These are phyloP conservation scores for Phanerotoma sp. DNA, from an alignment of 2,888 invertebrate species.

Conservation along the genomic window DNA sequence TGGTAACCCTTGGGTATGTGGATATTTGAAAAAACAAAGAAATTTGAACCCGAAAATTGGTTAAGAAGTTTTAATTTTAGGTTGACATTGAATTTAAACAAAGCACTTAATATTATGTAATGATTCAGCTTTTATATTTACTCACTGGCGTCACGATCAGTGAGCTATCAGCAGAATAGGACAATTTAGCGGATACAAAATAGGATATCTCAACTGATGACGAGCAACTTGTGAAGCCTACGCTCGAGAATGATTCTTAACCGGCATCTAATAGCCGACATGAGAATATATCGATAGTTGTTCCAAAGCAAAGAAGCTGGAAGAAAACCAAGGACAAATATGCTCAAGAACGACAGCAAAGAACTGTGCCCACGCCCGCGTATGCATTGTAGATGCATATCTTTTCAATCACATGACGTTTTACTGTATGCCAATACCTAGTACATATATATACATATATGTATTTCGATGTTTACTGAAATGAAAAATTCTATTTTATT, in stretches of 20 bases:
- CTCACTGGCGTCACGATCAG: neutral
- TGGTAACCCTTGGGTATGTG: no score
- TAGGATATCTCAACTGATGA: neutral
- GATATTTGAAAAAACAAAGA: no score
- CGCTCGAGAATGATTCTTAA: conserved; percentile 6
- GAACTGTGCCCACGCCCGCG: conserved; percentile 12
- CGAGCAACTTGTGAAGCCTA: neutral
- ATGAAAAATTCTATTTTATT: no score
- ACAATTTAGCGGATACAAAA: neutral
- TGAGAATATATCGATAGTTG: conserved; percentile 1
- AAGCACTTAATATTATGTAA: neutral
- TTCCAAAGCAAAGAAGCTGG: conserved; percentile 1
- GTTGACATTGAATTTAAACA: no score
- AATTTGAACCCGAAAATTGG: no score
- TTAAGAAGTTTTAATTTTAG: neutral
- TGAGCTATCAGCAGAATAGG: neutral
- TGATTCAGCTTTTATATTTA: neutral
- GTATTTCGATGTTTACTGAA: no score
- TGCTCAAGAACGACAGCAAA: conserved; percentile 7
- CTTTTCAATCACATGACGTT: conserved; percentile 12
- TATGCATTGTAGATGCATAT: conserved; percentile 2
- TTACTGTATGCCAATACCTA: neutral
- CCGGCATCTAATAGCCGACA: conserved; percentile 9
- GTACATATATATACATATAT: no score
- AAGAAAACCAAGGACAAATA: conserved; percentile 17